Evolutionary conservation across 2,113 vertebrate genomes (phyloP), one percentile per base, ranked within the genome.

Genomic region (Phainopepla nitens): DNA sequence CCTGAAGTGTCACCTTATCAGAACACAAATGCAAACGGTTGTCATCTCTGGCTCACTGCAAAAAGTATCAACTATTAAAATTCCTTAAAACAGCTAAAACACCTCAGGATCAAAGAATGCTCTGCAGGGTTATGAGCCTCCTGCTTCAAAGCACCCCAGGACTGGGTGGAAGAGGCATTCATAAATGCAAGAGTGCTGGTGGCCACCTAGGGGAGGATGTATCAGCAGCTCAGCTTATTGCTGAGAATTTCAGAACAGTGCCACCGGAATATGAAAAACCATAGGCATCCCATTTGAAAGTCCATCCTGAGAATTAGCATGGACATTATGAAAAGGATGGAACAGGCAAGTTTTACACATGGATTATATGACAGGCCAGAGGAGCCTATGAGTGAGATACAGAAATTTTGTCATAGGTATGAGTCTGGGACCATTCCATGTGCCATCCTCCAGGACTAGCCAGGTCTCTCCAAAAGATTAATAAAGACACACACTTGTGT

Each of bases 101-200:
- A 14, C 6, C 51, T 95, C 35, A 58, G 24, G 25, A 70, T 61
- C n/a, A 50, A 29, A 62, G 56, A 75, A 75, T 33, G 5, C 9
- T 68, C 4, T 12, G 24, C 44, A 61, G 24, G 7, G 14, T 22
- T 20, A 31, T 44, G 35, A 78, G 22, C 11, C 4, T 71, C 5
- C 36, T 71, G 24, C 36, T 41, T 87, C 56, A 69, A 44, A 79
- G 24, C 18, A 42, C 2, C 2, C 3, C 29, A 75, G 47, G 81
- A 70, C 7, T 21, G 13, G 13, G 9, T 0, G 0, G 18, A 90
- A 69, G 62, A 73, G 9, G 3, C 0, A 0, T 45, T 42, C 25
- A 6, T 45, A 65, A 54, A 47, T 39, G 7, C 29, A 70, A 35
- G 36, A 61, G 17, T 6, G 1, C 57, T 82, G 2, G 1, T 31